These are phyloP conservation scores for Mimachlamys varia DNA, from an alignment of 2,888 invertebrate genomes.

Conservation along the genomic window DNA sequence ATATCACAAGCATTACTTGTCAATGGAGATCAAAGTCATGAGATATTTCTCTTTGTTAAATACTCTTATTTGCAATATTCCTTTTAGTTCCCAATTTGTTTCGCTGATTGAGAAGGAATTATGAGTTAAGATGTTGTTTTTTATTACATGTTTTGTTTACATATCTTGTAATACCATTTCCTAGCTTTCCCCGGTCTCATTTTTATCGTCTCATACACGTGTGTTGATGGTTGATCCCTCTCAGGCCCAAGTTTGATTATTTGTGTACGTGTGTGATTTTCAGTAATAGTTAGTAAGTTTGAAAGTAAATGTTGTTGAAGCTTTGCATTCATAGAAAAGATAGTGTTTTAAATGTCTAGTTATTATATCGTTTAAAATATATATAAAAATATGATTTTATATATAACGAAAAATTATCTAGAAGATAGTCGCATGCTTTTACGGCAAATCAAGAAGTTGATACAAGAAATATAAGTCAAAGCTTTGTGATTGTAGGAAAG, in stretches of 20 bases:
- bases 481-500: constrained; percentile 16
- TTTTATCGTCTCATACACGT: neutral
- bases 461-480: neutral
- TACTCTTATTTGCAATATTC: neutral
- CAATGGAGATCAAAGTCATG: neutral
- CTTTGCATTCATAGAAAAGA: neutral
- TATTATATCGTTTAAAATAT: neutral
- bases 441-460: neutral
- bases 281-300: constrained; percentile 1
- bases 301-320: neutral
- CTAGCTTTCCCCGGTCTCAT: neutral
- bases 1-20: neutral
- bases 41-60: constrained; percentile 21
- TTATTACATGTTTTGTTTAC: neutral
- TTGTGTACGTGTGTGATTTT: neutral
- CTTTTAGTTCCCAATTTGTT: neutral
- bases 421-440: constrained; percentile 17
- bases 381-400: neutral
- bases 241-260: neutral
- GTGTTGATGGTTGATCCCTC: neutral
- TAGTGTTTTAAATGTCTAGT: neutral
- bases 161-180: neutral
- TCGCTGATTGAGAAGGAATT: neutral
- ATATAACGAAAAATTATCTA: neutral
- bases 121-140: neutral